Conservation (phyloP, 2,888 invertebrate genomes). For the Oithona nana region DNA sequence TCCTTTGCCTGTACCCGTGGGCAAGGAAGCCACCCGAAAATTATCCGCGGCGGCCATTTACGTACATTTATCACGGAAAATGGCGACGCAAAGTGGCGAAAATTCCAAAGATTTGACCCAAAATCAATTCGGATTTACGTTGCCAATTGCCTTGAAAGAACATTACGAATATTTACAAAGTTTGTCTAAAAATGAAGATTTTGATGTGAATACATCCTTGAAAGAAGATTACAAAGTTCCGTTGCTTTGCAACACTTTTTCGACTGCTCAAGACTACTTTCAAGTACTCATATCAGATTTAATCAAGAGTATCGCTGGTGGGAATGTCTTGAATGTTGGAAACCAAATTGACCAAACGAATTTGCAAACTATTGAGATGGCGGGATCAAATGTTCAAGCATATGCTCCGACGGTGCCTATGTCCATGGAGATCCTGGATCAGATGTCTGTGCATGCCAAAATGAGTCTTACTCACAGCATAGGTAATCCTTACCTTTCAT, state of each 20-base stretch:
- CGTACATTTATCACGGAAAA: conserved; percentile 86
- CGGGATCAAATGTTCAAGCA: conserved; percentile 28
- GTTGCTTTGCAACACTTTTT: conserved; percentile 80
- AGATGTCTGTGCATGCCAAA: conserved; percentile 83
- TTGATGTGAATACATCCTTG: background rate
- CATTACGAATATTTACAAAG: conserved; percentile 47
- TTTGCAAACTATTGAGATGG: conserved; percentile 23
- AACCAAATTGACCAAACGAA: background rate
- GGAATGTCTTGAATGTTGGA: conserved; percentile 9
- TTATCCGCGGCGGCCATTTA: conserved; percentile 92
- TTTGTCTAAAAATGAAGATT: conserved; percentile 22
- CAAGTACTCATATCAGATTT: conserved; percentile 77
- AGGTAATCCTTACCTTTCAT: no score
- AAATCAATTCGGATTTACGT: conserved; percentile 51
- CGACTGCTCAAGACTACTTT: conserved; percentile 77
- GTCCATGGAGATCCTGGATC: conserved; percentile 79
- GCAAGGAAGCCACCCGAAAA: conserved; percentile 64
- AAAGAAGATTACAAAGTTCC: conserved; percentile 49
- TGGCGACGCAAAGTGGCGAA: conserved; percentile 37
- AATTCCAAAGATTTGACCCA: conserved; percentile 41
- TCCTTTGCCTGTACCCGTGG: conserved; percentile 63
- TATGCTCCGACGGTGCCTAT: conserved; percentile 61
- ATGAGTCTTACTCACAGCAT: conserved; percentile 60
- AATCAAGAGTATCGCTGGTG: conserved; percentile 60
- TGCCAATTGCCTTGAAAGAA: conserved; percentile 58